Conservation (phyloP, 2,797 vertebrate genomes). For the Iguana delicatissima region DNA sequence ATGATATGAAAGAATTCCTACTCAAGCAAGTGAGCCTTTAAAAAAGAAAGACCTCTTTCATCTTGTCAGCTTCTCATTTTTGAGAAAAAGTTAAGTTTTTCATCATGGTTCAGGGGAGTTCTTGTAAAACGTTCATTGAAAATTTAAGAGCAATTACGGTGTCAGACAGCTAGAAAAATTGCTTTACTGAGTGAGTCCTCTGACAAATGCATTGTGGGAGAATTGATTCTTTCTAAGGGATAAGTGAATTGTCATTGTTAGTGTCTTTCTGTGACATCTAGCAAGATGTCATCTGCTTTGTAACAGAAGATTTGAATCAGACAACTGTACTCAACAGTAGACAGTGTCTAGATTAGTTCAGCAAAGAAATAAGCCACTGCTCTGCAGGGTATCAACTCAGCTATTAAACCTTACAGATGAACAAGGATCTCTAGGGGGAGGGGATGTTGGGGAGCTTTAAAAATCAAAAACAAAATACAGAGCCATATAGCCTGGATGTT, state of each 20-base stretch:
- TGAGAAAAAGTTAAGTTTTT: slow-evolving; percentile 91
- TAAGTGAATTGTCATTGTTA: slow-evolving; percentile 99
- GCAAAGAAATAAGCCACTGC: slow-evolving; percentile 86
- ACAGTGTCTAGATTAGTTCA: slow-evolving; percentile 86
- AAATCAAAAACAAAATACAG: slow-evolving; percentile 85
- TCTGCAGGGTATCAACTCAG: slow-evolving; percentile 89
- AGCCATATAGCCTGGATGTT: slow-evolving; percentile 80
- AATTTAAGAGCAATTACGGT: slow-evolving; percentile 96
- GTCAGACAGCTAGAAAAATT: slow-evolving; percentile 96
- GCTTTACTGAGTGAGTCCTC: slow-evolving; percentile 90
- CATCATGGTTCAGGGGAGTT: slow-evolving; percentile 93
- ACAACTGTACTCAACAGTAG: slow-evolving; percentile 85
- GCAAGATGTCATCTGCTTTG: slow-evolving; percentile 94
- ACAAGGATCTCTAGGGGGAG: slow-evolving; percentile 74
- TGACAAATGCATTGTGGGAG: slow-evolving; percentile 99
- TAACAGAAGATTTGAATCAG: slow-evolving; percentile 93
- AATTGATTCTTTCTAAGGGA: slow-evolving; percentile 95
- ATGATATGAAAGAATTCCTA: slow-evolving; percentile 89
- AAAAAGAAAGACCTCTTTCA: slow-evolving; percentile 90
- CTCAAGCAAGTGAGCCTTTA: slow-evolving; percentile 84
- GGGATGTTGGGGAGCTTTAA: slow-evolving; percentile 46
- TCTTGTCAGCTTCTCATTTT: slow-evolving; percentile 90
- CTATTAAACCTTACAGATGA: slow-evolving; percentile 87
- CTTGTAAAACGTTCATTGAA: slow-evolving; percentile 91
- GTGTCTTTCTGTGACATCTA: slow-evolving; percentile 95